Evolutionary conservation across 2,888 invertebrate species (phyloP).

Genomic region (Agapostemon virescens): DNA sequence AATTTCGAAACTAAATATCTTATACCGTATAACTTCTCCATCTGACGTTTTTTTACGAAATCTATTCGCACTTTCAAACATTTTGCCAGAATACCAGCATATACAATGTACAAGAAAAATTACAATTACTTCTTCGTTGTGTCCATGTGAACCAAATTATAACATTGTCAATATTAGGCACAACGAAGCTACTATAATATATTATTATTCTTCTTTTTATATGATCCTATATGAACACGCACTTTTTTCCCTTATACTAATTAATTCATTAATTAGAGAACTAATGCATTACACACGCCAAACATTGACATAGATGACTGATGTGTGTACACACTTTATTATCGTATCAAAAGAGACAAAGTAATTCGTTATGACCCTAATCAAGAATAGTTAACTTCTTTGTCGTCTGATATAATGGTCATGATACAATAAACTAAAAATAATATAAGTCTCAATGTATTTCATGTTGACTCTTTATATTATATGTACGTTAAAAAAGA

Average conservation of each 20-base stretch:
- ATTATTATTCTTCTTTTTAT: constrained; percentile 58
- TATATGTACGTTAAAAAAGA: constrained; percentile 26
- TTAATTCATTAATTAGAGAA: constrained; percentile 69
- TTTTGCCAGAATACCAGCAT: constrained; percentile 42
- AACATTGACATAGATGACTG: constrained; percentile 51
- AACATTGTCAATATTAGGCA: constrained; percentile 52
- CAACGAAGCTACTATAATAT: constrained; percentile 64
- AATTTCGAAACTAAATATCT: constrained; percentile 55
- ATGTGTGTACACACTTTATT: constrained; percentile 48
- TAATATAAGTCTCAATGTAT: constrained; percentile 42
- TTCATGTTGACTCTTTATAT: constrained; percentile 27
- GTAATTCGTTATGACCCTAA: constrained; percentile 50
- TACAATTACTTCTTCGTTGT: constrained; percentile 56
- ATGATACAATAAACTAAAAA: constrained; percentile 42
- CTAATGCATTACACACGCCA: constrained; percentile 50
- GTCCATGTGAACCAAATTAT: constrained; percentile 47
- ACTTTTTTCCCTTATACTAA: constrained; percentile 64
- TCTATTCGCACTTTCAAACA: constrained; percentile 55
- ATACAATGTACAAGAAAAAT: constrained; percentile 57
- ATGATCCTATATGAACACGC: constrained; percentile 75
- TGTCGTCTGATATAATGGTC: constrained; percentile 45
- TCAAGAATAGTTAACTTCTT: constrained; percentile 52
- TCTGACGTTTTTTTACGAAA: constrained; percentile 40
- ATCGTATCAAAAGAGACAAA: constrained; percentile 71
- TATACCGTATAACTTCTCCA: constrained; percentile 50